Conservation (phyloP, 2,797 vertebrate species). For the Amazona ochrocephala region DNA sequence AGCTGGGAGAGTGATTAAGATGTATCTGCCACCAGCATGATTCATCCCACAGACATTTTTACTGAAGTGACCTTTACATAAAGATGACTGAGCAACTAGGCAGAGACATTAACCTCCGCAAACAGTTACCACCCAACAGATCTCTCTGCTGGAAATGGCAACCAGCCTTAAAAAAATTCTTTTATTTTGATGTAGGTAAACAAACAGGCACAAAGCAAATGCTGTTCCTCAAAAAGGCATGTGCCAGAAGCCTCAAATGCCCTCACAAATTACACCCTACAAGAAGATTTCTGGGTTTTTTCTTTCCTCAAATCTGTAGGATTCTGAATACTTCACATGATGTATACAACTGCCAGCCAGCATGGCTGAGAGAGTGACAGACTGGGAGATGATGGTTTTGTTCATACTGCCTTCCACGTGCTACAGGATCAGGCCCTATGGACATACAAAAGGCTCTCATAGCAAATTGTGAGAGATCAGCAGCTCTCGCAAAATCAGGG, state of each 20-base stretch:
- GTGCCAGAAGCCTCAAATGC: slow-evolving; percentile 43
- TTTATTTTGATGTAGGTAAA: slow-evolving; percentile 25
- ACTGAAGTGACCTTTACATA: slow-evolving; percentile 66
- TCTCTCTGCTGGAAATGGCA: slow-evolving; percentile 57
- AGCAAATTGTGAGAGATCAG: neutral
- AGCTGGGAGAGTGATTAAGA: slow-evolving; percentile 59
- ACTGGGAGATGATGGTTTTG: neutral
- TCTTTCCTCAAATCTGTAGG: neutral
- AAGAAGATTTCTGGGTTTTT: neutral
- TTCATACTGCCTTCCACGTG: neutral
- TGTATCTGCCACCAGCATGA: slow-evolving; percentile 68
- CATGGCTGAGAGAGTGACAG: neutral
- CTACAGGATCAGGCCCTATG: neutral
- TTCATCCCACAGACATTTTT: slow-evolving; percentile 69
- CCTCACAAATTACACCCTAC: neutral
- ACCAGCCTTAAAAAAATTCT: neutral
- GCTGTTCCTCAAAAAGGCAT: slow-evolving; percentile 10
- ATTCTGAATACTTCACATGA: neutral
- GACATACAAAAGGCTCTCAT: neutral
- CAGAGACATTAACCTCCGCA: slow-evolving; percentile 70
- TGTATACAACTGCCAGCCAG: neutral
- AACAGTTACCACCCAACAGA: slow-evolving; percentile 68
- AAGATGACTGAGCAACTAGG: slow-evolving; percentile 55
- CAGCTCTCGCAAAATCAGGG: neutral
- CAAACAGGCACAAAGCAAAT: slow-evolving; percentile 26